Conservation (phyloP, 2,888 invertebrate species). For the Heterodera filipjevi region DNA sequence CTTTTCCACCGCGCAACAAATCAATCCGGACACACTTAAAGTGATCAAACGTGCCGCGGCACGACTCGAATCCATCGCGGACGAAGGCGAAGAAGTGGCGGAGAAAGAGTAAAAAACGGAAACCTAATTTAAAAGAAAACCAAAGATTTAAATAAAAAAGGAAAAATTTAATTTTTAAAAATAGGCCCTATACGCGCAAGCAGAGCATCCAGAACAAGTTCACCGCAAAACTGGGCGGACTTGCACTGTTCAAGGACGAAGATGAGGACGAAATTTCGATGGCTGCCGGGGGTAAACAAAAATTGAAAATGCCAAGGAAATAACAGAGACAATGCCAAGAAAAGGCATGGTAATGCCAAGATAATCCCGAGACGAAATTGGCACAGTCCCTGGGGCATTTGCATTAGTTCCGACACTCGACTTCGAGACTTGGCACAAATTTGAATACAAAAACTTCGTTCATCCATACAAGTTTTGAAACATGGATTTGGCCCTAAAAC, state of each 20-base stretch:
- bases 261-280: constrained; percentile 44
- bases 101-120: background rate
- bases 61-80: constrained; percentile 30
- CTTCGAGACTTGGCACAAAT: no score
- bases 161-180: background rate
- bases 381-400: no score
- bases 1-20: constrained; percentile 60
- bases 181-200: constrained; percentile 37
- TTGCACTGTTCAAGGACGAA: constrained; percentile 60
- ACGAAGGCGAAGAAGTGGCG: background rate
- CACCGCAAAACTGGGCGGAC: constrained; percentile 56
- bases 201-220: constrained; percentile 45
- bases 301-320: background rate
- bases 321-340: no score
- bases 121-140: background rate
- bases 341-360: no score
- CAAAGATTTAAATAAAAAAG: background rate
- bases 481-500: no score
- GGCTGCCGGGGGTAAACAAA: constrained; percentile 21
- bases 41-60: constrained; percentile 34
- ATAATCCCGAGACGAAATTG: no score
- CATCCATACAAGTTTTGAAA: no score
- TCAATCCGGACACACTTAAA: constrained; percentile 55
- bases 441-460: no score
- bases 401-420: no score